These are phyloP conservation scores for Oncorhynchus kisutch DNA, from an alignment of 2,113 vertebrate species.

Conservation along the genomic window DNA sequence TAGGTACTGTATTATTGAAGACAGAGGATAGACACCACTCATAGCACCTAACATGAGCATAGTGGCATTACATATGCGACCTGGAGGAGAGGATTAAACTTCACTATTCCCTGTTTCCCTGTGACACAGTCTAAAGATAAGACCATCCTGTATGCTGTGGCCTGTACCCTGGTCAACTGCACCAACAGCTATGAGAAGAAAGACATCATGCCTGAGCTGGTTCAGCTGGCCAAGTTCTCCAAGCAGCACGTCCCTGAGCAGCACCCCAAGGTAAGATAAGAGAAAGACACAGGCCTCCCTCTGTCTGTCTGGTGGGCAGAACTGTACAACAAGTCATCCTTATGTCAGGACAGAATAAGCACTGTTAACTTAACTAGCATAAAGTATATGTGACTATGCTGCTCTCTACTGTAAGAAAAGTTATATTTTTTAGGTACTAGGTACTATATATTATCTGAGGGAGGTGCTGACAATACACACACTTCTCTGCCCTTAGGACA, in stretches of 20 bases:
- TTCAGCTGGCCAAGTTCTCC: slow-evolving; percentile 96
- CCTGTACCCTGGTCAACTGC: slow-evolving; percentile 90
- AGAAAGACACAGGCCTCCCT: background rate
- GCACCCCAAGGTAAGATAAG: slow-evolving; percentile 86
- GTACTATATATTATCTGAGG: background rate
- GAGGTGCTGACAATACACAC: background rate
- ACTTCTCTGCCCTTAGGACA: slow-evolving; percentile 78
- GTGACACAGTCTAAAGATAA: slow-evolving; percentile 84
- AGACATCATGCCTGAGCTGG: slow-evolving; percentile 91
- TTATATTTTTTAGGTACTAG: background rate
- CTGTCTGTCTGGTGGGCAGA: too few relatives aligned
- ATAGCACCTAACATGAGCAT: background rate
- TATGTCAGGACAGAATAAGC: background rate
- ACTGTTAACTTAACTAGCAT: background rate
- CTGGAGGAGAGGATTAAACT: too few relatives aligned
- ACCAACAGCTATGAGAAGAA: slow-evolving; percentile 96
- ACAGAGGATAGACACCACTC: background rate
- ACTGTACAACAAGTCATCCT: too few relatives aligned
- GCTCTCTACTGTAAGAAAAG: too few relatives aligned
- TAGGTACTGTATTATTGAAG: slow-evolving; percentile 38
- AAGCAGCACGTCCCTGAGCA: slow-evolving; percentile 97
- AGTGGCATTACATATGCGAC: background rate
- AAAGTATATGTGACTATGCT: background rate
- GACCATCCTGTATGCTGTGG: slow-evolving; percentile 91
- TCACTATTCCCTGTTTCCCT: slow-evolving; percentile 13